Evolutionary conservation across 2,113 vertebrate species (phyloP).

Genomic region (Paramormyrops kingsleyae): DNA sequence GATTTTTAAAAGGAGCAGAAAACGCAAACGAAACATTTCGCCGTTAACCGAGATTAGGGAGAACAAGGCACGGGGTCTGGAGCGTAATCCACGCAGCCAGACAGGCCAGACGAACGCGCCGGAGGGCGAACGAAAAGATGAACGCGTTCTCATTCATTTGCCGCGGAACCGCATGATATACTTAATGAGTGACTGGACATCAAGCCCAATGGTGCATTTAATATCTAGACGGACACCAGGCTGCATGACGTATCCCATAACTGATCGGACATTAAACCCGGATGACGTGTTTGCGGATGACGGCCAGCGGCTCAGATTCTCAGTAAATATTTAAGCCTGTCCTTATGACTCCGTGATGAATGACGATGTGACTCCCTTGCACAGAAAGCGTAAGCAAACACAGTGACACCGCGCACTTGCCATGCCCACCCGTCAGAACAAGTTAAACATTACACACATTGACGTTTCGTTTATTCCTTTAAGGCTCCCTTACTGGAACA

Average conservation of each 20-base stretch:
- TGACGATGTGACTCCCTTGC: background rate
- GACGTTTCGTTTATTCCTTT: background rate
- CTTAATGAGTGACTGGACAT: background rate
- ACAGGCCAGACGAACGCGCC: background rate
- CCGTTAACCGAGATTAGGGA: background rate
- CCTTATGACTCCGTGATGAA: background rate
- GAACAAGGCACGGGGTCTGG: background rate
- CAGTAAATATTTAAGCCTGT: slow-evolving; percentile 2
- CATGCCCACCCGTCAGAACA: background rate
- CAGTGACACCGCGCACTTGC: background rate
- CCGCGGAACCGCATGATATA: background rate
- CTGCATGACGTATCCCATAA: background rate
- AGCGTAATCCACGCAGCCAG: background rate
- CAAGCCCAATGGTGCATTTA: background rate
- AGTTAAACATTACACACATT: background rate
- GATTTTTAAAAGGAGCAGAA: background rate
- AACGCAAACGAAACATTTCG: background rate
- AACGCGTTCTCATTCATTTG: background rate
- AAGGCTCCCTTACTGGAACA: background rate
- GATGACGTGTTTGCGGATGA: background rate
- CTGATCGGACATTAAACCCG: background rate
- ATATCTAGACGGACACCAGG: background rate
- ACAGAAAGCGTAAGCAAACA: background rate
- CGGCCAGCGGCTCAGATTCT: background rate
- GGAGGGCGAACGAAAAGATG: background rate